phyloP scores from a whole-genome alignment of 2,113 vertebrate species.

The Elanoides forficatus region DNA sequence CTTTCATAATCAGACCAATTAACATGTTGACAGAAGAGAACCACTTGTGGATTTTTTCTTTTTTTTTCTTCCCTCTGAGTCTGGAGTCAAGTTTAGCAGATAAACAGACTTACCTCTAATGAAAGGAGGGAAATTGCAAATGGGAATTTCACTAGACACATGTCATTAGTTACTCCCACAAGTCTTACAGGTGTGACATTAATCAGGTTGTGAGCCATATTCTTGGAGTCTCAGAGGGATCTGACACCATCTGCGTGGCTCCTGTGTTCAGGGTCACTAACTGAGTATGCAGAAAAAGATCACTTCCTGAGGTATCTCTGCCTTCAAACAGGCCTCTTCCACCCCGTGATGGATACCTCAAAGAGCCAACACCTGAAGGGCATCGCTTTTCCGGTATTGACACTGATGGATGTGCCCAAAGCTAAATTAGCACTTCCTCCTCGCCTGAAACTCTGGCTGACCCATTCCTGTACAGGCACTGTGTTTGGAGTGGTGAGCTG shows the following conservation, averaged over 20 bases:
- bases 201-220: background rate
- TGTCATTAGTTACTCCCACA: conserved; percentile 24
- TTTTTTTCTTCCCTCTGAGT: background rate
- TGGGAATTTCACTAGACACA: background rate
- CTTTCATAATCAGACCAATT: conserved; percentile 47
- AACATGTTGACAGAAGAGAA: background rate
- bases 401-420: background rate
- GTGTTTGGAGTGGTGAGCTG: background rate
- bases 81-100: background rate
- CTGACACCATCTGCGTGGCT: background rate
- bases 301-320: conserved; percentile 28
- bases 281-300: background rate
- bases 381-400: background rate
- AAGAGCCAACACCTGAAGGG: background rate
- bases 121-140: background rate
- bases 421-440: background rate
- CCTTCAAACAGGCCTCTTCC: conserved; percentile 14
- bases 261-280: conserved; percentile 49
- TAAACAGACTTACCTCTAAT: background rate
- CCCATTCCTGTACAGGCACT: fast-evolving
- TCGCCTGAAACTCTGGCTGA: background rate
- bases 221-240: background rate
- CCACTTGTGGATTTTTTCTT: background rate
- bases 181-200: conserved; percentile 37
- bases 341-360: background rate